Percentiles rank a stretch among this genome's conserved stretches.
Conservation (phyloP, 2,888 invertebrate species). For the Cepaea hortensis region DNA sequence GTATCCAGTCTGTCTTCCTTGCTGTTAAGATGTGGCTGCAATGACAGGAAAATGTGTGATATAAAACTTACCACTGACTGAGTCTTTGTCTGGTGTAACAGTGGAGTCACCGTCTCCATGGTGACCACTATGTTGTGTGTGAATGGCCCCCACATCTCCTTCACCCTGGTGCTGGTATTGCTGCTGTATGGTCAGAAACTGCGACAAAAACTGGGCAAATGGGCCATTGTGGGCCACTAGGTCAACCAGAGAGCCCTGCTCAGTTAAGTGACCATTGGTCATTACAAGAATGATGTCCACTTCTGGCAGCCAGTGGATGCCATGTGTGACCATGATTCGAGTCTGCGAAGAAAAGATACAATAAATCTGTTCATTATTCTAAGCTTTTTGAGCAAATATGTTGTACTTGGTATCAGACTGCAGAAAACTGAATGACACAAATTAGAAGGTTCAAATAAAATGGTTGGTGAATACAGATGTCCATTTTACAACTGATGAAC, state of each 20-base stretch:
- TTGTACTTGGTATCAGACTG: no score
- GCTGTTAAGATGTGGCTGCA: not conserved
- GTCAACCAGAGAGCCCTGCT: conserved; percentile 32
- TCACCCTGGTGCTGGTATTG: not conserved
- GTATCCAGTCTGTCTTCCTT: not conserved
- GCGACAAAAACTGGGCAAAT: conserved; percentile 39
- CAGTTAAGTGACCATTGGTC: conserved; percentile 42
- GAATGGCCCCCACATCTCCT: not conserved
- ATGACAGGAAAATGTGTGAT: not conserved
- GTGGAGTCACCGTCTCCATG: not conserved
- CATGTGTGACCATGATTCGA: conserved; percentile 46
- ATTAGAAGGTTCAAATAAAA: no score
- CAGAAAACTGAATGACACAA: no score
- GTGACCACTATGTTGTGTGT: not conserved
- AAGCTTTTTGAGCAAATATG: no score
- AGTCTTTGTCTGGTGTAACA: not conserved
- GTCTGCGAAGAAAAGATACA: conserved; percentile 30
- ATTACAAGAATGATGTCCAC: conserved; percentile 48
- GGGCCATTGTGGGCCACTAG: conserved; percentile 43
- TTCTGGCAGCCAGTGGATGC: conserved; percentile 48
- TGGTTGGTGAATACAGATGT: no score
- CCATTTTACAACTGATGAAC: no score
- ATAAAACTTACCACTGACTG: not conserved
- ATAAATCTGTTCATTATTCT: no score
- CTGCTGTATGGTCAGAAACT: conserved; percentile 22